Percentiles rank a stretch among this genome's conserved stretches.
phyloP scores from a whole-genome alignment of 2,797 vertebrate species.

The Onychomys leucogaster region DNA sequence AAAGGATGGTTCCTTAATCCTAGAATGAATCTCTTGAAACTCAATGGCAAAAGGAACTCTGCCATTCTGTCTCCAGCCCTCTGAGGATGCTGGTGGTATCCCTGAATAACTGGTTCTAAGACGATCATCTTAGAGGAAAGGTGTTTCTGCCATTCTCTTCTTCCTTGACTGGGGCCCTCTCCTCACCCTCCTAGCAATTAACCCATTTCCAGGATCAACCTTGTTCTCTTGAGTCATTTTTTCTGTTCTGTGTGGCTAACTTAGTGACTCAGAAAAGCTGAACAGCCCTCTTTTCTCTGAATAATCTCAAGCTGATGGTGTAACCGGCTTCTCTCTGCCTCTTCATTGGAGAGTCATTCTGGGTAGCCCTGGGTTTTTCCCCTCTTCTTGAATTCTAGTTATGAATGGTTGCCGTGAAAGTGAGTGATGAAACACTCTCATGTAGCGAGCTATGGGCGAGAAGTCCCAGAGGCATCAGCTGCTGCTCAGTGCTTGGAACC shows the following conservation, averaged over 20 bases:
- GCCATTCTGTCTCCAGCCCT: neutral
- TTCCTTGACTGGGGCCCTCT: too few relatives aligned
- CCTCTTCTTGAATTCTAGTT: slow-evolving; percentile 13
- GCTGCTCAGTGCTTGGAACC: neutral
- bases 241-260: slow-evolving; percentile 60
- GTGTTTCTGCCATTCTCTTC: neutral
- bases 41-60: neutral
- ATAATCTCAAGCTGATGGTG: slow-evolving; percentile 17
- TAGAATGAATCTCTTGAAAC: neutral
- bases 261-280: slow-evolving; percentile 71
- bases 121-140: neutral
- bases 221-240: slow-evolving; percentile 62
- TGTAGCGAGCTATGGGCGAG: neutral
- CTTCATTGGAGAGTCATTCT: slow-evolving; percentile 2
- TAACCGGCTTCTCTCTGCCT: neutral
- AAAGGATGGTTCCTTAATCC: neutral
- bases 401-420: slow-evolving; percentile 48
- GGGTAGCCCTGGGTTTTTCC: slow-evolving; percentile 56
- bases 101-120: neutral
- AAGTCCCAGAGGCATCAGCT: neutral
- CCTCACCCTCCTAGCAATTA: neutral
- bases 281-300: slow-evolving; percentile 46
- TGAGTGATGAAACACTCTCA: neutral
- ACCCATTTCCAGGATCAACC: slow-evolving; percentile 52
- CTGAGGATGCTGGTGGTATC: neutral